Evolutionary conservation across 2,113 vertebrate species (phyloP), one percentile per base, ranked within the genome.

Genomic region (Trogon melanurus): DNA sequence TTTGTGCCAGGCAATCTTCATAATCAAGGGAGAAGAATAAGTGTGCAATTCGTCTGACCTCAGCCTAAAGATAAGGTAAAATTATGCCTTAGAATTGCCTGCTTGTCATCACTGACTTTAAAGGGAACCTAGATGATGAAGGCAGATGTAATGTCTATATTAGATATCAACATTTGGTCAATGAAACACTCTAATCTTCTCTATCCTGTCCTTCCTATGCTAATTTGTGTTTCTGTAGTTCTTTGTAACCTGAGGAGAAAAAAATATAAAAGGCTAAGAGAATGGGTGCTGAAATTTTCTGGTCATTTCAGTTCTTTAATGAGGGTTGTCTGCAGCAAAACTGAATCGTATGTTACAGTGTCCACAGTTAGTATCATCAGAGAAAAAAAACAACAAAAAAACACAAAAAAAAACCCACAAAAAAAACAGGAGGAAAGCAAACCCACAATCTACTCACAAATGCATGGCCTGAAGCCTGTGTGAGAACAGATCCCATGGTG

Each of bases 381-480:
- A 17, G 1, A 6, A 32, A 4, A 13, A 22, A 34, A 62, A 41
- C n/a, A 30, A 21, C 51, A 56, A 16, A 21, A 6, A 8, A 53
- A 36, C 7, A 36, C 36, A 36, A 36, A 36, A n/a, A n/a, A 11
- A 11, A 41, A 9, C 9, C 38, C 10, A 41, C 41, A 41, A 11
- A 41, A 41, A 41, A 41, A 41, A 9, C 41, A 41, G 21, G 51
- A 45, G 20, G 21, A 84, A 70, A 90, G 5, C 15, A 86, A 83
- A 72, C 22, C 47, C 8, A 11, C 44, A 58, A 67, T 44, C 30
- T 78, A 56, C n/a, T 70, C 51, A 62, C 54, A 92, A 83, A 71
- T 32, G 14, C 20, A 12, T 51, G 27, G 21, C 9, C 17, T 0
- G 2, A 83, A 90, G 61, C 15, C 19, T 2, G 0, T 47, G n/a